Percentiles rank a stretch among this genome's conserved stretches.
phyloP scores from a whole-genome alignment of 2,797 vertebrate genomes.

The Oreonectes daqikongensis region DNA sequence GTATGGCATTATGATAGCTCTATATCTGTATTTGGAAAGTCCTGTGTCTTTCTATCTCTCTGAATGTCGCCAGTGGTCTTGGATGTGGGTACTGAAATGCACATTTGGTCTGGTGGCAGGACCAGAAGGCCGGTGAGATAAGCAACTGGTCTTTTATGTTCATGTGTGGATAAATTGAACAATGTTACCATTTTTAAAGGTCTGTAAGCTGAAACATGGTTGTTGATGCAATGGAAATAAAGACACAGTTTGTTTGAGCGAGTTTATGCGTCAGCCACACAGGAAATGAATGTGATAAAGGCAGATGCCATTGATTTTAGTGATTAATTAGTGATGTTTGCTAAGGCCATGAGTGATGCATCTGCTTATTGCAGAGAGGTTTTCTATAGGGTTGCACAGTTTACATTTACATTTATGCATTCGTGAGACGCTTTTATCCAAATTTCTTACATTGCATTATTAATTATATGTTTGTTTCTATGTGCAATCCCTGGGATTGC shows the following conservation, averaged over 20 bases:
- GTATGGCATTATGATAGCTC: slow-evolving; percentile 3
- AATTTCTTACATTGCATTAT: too few species aligned
- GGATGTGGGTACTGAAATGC: not conserved
- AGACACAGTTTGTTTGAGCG: slow-evolving; percentile 1
- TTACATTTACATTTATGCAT: too few species aligned
- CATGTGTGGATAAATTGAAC: slow-evolving; percentile 5
- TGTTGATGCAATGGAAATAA: slow-evolving; percentile 18
- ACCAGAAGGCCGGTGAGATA: slow-evolving; percentile 47
- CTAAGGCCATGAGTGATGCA: not conserved
- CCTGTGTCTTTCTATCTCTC: not conserved
- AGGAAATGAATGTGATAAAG: slow-evolving; percentile 40
- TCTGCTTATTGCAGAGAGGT: not conserved
- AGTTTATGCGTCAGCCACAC: slow-evolving; percentile 12
- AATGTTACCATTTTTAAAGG: slow-evolving; percentile 4
- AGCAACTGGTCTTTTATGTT: slow-evolving; percentile 40
- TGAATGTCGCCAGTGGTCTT: not conserved
- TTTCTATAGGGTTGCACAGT: not conserved
- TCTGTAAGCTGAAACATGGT: slow-evolving; percentile 12
- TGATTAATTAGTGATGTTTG: slow-evolving; percentile 33
- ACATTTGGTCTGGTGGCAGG: not conserved
- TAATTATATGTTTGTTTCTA: too few species aligned
- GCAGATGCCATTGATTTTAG: slow-evolving; percentile 18
- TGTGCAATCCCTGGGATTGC: too few species aligned
- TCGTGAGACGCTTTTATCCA: too few species aligned
- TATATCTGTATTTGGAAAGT: not conserved